Conservation (phyloP, 2,113 vertebrate genomes). For the Galeopterus variegatus region DNA sequence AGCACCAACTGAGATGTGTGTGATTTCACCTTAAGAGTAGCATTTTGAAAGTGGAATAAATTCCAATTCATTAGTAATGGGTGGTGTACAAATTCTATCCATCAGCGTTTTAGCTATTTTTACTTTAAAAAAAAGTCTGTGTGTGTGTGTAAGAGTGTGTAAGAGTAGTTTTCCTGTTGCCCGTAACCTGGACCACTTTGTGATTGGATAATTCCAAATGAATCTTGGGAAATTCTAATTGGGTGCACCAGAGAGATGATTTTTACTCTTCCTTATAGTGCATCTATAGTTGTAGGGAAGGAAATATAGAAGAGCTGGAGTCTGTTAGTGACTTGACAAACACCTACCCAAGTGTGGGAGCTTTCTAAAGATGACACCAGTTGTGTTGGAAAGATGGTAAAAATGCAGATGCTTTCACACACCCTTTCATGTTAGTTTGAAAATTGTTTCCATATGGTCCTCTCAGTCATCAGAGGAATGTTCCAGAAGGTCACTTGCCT, state of each 20-base stretch:
- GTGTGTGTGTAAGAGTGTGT: neutral
- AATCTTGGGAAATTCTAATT: neutral
- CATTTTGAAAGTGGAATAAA: neutral
- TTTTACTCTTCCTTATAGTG: neutral
- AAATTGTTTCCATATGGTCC: neutral
- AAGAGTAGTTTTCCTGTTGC: neutral
- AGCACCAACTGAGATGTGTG: neutral
- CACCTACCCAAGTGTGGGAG: neutral
- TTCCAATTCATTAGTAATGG: neutral
- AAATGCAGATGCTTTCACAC: neutral
- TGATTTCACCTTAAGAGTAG: neutral
- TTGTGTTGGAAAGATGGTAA: neutral
- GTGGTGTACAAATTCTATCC: neutral
- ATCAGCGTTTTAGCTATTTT: neutral
- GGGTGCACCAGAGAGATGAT: neutral
- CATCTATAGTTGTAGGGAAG: neutral
- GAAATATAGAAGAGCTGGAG: neutral
- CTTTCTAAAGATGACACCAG: slow-evolving; percentile 40
- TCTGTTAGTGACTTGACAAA: slow-evolving; percentile 18
- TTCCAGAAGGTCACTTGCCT: slow-evolving; percentile 53
- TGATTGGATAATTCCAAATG: neutral
- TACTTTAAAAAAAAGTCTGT: neutral
- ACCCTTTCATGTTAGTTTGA: neutral
- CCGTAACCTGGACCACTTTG: neutral
- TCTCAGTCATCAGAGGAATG: neutral